A percentile compares a stretch with the other conserved stretches of the same genome.
Conservation (phyloP, 2,113 vertebrate genomes). For the Corythaeola cristata region DNA sequence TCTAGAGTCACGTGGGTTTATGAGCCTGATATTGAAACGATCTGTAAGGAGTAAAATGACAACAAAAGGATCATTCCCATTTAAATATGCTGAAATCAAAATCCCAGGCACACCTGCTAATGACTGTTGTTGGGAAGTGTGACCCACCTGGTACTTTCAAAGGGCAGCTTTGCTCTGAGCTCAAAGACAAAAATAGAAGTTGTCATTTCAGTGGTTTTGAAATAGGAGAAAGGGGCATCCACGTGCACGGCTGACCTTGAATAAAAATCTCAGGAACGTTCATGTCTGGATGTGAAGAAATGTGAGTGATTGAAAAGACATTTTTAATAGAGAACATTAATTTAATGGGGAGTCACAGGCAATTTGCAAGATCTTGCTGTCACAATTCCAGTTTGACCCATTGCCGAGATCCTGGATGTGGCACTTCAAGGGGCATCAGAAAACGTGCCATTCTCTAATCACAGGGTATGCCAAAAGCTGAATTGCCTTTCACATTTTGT, state of each 20-base stretch:
- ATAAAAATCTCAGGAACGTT: not conserved
- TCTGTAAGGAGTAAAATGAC: not conserved
- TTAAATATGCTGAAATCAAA: not conserved
- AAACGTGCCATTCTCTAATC: not conserved
- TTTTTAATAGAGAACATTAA: not conserved
- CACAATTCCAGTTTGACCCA: fast-evolving
- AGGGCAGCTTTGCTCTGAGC: not conserved
- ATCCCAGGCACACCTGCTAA: not conserved
- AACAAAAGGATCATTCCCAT: not conserved
- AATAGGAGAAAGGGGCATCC: not conserved
- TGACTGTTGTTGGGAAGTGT: not conserved
- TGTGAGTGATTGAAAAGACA: fast-evolving
- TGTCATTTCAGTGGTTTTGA: not conserved
- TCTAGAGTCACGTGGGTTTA: not conserved
- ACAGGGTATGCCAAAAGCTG: fast-evolving
- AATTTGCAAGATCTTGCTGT: not conserved
- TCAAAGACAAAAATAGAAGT: not conserved
- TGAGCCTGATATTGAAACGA: not conserved
- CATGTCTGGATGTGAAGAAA: fast-evolving
- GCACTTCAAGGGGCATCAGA: not conserved
- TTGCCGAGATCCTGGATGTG: not conserved
- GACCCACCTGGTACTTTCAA: not conserved
- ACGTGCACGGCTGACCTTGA: not conserved
- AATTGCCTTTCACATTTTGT: not conserved
- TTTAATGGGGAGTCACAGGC: not conserved